Evolutionary conservation across 2,888 invertebrate species (phyloP), one percentile per base, ranked within the genome.

Genomic region (Euplexia lucipara): DNA sequence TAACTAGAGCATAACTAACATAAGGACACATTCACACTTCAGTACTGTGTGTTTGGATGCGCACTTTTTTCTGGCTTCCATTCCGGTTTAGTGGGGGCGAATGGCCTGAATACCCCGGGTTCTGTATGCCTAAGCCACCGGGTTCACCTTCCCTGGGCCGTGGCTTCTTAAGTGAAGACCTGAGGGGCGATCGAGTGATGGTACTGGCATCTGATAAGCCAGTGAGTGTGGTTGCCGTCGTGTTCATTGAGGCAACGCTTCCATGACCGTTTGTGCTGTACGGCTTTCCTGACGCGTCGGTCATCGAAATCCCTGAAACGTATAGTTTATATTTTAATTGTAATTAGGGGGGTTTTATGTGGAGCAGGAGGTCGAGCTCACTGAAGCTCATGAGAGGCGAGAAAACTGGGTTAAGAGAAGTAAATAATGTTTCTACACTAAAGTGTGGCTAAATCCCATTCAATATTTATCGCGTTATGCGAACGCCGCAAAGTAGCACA

Each of bases 11-110:
- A 61, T 10, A 41, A 34, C 39, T 34, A 59, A 42, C 20, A n/a
- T 59, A 68, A 6, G 12, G 18, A 9, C 16, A 37, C 45, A 60
- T 60, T 90, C 80, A 98, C 72, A 98, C 98, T 90, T 98, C 98
- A 44, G 98, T 98, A 88, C 98, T 98, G 89, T 98, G 98, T 39
- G 98, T 98, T 89, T 98, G 98, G 90, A 98, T 98, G 71, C 98
- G 96, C 67, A 98, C 98, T 94, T 98, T 98, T 90, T 98, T 98
- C 86, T 98, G 97, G 85, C 98, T 98, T 0, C 98, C 98, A 83
- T 98, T 98, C 60, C 98, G 96, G 53, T 97, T 97, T 67, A 98
- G 95, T 0, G 98, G 97, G 0, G 98, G 98, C 16, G 98, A 98
- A 78, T 97, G 97, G 2, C 98, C 97, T 0, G 98, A 97, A 83